Conservation (phyloP, 2,888 invertebrate genomes). For the Bombylius discolor region DNA sequence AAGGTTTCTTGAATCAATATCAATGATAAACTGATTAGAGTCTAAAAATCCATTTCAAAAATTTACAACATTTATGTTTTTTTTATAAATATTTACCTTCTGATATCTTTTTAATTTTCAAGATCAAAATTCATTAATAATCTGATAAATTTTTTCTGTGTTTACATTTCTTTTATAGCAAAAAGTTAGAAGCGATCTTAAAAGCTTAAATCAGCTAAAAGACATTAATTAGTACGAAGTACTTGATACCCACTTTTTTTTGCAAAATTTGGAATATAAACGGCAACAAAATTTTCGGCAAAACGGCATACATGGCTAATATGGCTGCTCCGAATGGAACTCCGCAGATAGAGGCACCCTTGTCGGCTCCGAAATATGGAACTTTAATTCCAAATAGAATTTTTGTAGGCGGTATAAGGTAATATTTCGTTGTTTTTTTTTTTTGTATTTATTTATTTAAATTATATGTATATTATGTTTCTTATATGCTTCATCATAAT, state of each 20-base stretch:
- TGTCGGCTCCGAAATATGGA: slow-evolving; percentile 48
- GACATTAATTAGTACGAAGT: no score
- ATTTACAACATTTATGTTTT: no score
- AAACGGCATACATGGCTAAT: background rate
- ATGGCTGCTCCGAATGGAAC: slow-evolving; percentile 10
- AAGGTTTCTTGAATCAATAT: no score
- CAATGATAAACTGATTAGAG: no score
- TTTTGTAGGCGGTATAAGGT: slow-evolving; percentile 90
- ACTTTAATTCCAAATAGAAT: slow-evolving; percentile 89
- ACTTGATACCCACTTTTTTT: background rate
- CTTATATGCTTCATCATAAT: background rate
- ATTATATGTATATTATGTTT: background rate
- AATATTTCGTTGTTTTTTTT: slow-evolving; percentile 6
- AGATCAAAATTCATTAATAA: no score
- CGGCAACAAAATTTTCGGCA: background rate
- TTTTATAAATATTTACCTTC: no score
- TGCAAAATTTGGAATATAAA: background rate
- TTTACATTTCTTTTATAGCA: no score
- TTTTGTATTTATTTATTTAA: background rate
- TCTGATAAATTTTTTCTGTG: no score
- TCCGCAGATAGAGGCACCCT: slow-evolving; percentile 32
- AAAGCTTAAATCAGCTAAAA: no score
- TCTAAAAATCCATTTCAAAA: no score
- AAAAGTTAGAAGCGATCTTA: no score
- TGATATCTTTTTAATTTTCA: no score